A percentile compares a stretch with the other conserved stretches of the same genome.
These are phyloP conservation scores for Dasypus novemcinctus DNA, from an alignment of 2,113 vertebrate genomes.

Conservation along the genomic window DNA sequence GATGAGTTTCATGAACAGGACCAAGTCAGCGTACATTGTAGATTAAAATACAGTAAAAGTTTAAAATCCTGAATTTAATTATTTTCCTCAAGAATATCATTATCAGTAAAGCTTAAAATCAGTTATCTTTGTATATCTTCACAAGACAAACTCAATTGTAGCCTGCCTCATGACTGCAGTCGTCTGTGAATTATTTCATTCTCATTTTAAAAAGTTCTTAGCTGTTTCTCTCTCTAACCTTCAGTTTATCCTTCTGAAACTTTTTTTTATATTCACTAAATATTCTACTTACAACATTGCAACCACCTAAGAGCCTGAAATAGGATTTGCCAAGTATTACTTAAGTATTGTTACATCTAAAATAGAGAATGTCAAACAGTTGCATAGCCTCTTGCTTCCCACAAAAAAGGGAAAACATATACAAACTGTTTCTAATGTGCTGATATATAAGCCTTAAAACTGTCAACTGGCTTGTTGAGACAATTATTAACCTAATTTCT, in stretches of 20 bases:
- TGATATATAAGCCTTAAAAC: conserved; percentile 37
- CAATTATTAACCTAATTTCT: not conserved
- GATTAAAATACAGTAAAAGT: not conserved
- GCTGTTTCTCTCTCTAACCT: not conserved
- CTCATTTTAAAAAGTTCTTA: not conserved
- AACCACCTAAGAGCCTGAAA: not conserved
- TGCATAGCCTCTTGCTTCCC: not conserved
- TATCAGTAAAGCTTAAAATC: not conserved
- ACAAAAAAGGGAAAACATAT: not conserved
- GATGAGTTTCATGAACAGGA: not conserved
- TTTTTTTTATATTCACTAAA: not conserved
- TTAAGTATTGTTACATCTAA: not conserved
- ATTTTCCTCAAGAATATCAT: not conserved
- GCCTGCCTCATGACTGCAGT: not conserved
- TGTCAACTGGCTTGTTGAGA: conserved; percentile 36
- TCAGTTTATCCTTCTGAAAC: conserved; percentile 4
- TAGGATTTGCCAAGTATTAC: not conserved
- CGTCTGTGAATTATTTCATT: not conserved
- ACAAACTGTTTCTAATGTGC: not conserved
- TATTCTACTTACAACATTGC: not conserved
- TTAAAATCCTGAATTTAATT: not conserved
- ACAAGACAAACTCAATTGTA: not conserved
- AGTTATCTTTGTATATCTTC: not conserved
- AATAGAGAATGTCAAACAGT: not conserved
- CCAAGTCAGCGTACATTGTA: not conserved